Base-by-base conservation (phyloP, 2,888 invertebrate genomes). In the Lochmaea crataegi region DNA sequence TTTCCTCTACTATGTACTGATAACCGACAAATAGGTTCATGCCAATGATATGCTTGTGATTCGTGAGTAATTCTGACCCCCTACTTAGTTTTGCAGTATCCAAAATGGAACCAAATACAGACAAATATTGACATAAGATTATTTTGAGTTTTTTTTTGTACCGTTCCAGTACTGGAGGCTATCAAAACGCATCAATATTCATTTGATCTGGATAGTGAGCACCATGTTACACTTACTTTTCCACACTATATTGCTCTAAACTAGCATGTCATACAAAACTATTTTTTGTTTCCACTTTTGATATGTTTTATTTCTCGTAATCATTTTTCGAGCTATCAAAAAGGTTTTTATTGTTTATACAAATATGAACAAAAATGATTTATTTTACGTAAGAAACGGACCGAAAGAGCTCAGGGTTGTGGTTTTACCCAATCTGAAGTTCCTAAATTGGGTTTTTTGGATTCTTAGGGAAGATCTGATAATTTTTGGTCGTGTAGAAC, bases 401-500 rank as follows among this genome's bases (percentile, higher is more conserved):
- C 48, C 14, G 48, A 48, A 48, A 7, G n/a, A 9, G 48, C 16
- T 53, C 53, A 16, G 53, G 53, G 53, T 51, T 51, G 51, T 51
- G 51, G n/a, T 53, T 53, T 53, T 7, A 18, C 7, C 16, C 16
- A 18, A 10, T 16, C 53, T 10, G 18, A 53, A 9, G 16, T 16
- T 10, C 10, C 16, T 10, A 11, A 53, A 53, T 16, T 53, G n/a
- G 53, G 16, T 53, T 53, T 48, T 48, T 14, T 48, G 45, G 45
- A 45, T 45, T 45, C 14, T 45, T 45, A 45, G 11, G 45, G 45
- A 45, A 45, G 51, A 38, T 51, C 61, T 32, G 32, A 68, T 22
- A 42, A 57, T 67, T 57, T 57, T 57, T 57, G 48, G 45, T n/a
- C 14, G n/a, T 61, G 26, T 61, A 38, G 63, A n/a, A 63, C 12